Evolutionary conservation across 2,797 vertebrate genomes (phyloP).

Genomic region (Eulemur coronatus): DNA sequence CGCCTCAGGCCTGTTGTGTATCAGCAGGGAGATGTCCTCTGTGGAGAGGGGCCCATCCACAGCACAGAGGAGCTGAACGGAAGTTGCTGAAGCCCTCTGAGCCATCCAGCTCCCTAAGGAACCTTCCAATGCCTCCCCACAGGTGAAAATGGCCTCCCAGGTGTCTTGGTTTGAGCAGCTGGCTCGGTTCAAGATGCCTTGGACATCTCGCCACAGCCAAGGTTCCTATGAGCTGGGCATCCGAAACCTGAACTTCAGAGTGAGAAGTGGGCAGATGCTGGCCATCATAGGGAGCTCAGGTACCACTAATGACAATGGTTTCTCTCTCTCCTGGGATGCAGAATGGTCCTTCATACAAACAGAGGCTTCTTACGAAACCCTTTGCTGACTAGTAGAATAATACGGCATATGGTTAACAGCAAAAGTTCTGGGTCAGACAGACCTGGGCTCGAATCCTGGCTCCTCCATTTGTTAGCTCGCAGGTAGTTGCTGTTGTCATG

Average conservation of each 20-base stretch:
- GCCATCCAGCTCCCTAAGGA: background rate
- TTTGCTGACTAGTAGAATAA: background rate
- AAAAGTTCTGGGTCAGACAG: background rate
- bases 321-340: background rate
- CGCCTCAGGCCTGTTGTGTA: background rate
- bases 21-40: background rate
- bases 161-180: constrained; percentile 96
- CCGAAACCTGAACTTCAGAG: constrained; percentile 91
- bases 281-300: constrained; percentile 96
- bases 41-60: background rate
- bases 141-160: constrained; percentile 93
- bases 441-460: background rate
- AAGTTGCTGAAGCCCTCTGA: background rate
- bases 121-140: background rate
- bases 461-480: background rate
- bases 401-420: background rate
- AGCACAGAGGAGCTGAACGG: background rate
- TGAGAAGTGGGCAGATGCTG: constrained; percentile 96
- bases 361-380: background rate
- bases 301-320: constrained; percentile 71
- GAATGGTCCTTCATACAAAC: background rate
- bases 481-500: background rate
- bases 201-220: constrained; percentile 86
- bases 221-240: constrained; percentile 85
- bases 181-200: constrained; percentile 92